Percentiles rank a stretch among this genome's conserved stretches.
Conservation (phyloP, 1,140 invertebrate genomes). For the Bombus picipes region DNA sequence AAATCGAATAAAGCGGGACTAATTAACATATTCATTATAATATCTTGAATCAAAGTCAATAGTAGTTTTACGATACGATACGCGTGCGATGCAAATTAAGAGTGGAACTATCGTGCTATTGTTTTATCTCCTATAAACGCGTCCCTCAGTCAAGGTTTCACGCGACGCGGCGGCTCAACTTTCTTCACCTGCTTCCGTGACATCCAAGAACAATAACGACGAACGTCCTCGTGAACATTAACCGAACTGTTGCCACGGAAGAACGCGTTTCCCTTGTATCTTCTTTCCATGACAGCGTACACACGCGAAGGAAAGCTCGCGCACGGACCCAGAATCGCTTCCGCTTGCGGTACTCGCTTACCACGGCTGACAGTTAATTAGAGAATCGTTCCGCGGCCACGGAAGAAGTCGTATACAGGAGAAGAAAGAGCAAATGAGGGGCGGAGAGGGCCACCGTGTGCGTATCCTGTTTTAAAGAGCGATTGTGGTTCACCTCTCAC, state of each 20-base stretch:
- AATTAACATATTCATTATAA: too few relatives aligned
- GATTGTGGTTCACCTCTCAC: constrained; percentile 65
- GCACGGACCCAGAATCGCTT: constrained; percentile 67
- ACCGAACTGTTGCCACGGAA: constrained; percentile 65
- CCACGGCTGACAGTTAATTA: constrained; percentile 73
- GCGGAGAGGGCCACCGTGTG: not conserved
- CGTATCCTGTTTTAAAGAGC: constrained; percentile 51
- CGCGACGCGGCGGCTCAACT: not conserved
- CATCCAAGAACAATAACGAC: constrained; percentile 43
- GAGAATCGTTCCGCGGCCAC: constrained; percentile 69
- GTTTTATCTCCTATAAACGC: not conserved
- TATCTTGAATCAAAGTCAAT: too few relatives aligned
- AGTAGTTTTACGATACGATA: too few relatives aligned
- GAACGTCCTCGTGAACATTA: constrained; percentile 48
- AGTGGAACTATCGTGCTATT: not conserved
- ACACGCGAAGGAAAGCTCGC: constrained; percentile 62
- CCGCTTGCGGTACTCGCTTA: constrained; percentile 73
- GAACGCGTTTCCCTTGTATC: constrained; percentile 55
- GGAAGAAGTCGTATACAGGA: constrained; percentile 17
- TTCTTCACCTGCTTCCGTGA: constrained; percentile 1
- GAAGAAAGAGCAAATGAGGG: not conserved
- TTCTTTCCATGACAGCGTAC: constrained; percentile 44
- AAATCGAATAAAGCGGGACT: too few relatives aligned
- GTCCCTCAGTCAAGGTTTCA: constrained; percentile 14
- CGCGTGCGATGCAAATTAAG: too few relatives aligned